Evolutionary conservation across 2,113 vertebrate genomes (phyloP), one percentile per base, ranked within the genome.

Genomic region (Elephas maximus): DNA sequence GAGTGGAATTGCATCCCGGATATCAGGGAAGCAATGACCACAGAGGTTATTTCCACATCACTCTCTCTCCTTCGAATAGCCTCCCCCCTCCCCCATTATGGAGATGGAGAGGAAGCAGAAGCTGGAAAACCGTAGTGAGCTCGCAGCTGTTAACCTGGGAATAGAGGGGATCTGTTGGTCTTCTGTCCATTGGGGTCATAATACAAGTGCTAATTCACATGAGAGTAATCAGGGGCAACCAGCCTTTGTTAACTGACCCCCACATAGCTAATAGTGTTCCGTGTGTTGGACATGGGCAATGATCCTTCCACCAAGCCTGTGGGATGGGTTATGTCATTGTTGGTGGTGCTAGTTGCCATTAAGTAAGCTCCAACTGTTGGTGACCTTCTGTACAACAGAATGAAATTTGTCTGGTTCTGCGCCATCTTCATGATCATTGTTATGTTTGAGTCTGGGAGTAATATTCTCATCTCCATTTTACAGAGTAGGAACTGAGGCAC

Each of bases 1-100:
- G 91, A 57, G 73, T 78, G 53, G 88, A 92, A 74, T 88, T 73
- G 94, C 77, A 88, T 63, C 74, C 44, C 2, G 0, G 44, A 4
- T 28, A 18, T 10, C n/a, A 65, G 65, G 33, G 62, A 57, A 11
- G 44, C 12, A 1, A 15, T 2, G 0, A 0, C 30, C 14, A n/a
- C 9, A 0, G 81, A 41, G 44, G 51, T n/a, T 4, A 9, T 57
- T 28, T 51, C 45, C 28, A 15, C 20, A 6, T 1, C 15, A 1
- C 53, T 6, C 17, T 26, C 17, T 26, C 21, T 24, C 45, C 60
- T 4, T 30, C 0, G 14, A 8, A 23, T 14, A 44, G 44, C 9
- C 0, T 3, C 53, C 23, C 17, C 9, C 0, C 15, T 67, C 28
- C 1, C 51, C 37, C 76, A 28, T 0, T 1, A 41, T 74, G 21